These are phyloP conservation scores for Mus caroli DNA, from an alignment of 2,797 vertebrate genomes.

Conservation along the genomic window DNA sequence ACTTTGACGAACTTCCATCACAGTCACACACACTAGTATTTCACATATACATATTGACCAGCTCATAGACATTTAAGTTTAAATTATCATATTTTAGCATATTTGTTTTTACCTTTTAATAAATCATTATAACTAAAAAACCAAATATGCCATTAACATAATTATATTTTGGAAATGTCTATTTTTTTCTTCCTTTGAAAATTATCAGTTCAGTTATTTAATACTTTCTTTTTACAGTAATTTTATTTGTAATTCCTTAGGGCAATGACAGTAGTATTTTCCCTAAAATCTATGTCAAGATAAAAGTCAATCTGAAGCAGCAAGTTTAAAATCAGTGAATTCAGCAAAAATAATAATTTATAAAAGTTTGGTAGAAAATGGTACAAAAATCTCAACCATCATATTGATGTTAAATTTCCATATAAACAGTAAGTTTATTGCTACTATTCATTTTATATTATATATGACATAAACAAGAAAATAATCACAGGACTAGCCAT, in stretches of 20 bases:
- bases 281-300: neutral
- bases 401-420: constrained; percentile 54
- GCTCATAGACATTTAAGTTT: neutral
- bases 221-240: neutral
- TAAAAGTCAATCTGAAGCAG: rapidly evolving
- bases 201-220: neutral
- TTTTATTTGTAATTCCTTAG: neutral
- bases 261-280: neutral
- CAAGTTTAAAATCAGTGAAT: constrained; percentile 20
- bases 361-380: neutral
- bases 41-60: neutral
- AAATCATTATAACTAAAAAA: neutral
- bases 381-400: neutral
- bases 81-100: neutral
- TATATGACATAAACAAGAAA: constrained; percentile 42
- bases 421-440: constrained; percentile 64
- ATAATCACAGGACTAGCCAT: constrained; percentile 34
- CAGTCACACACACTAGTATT: neutral
- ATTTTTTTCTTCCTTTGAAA: constrained; percentile 17
- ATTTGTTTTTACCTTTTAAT: neutral
- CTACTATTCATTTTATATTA: constrained; percentile 49
- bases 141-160: neutral
- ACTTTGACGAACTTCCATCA: neutral
- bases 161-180: neutral
- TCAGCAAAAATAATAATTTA: neutral